Evolutionary conservation across 2,888 invertebrate genomes (phyloP).

Genomic region (Polydrusus tereticollis): DNA sequence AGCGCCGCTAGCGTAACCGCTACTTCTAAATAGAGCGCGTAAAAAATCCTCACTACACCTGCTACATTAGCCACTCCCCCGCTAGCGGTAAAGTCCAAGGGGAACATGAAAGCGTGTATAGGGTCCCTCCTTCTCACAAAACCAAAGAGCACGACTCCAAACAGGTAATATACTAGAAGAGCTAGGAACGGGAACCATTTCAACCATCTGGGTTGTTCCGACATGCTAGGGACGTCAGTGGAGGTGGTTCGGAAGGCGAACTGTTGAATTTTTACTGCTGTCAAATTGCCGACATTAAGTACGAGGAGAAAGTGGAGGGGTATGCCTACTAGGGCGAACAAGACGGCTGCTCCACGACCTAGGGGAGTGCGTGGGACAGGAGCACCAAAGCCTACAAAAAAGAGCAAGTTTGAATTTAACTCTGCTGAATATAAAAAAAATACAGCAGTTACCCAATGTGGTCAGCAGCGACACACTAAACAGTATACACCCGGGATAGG

Average conservation of each 20-base stretch:
- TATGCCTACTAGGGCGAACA: conserved; percentile 77
- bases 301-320: conserved; percentile 76
- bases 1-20: conserved; percentile 75
- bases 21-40: conserved; percentile 77
- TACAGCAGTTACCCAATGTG: conserved; percentile 73
- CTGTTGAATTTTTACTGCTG: conserved; percentile 68
- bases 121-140: conserved; percentile 69
- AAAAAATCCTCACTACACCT: conserved; percentile 73
- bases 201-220: conserved; percentile 60
- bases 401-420: neutral
- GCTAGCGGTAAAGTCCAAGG: conserved; percentile 78
- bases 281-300: conserved; percentile 70
- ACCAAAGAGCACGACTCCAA: conserved; percentile 75
- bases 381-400: conserved; percentile 76
- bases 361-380: conserved; percentile 77
- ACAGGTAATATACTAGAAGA: conserved; percentile 70
- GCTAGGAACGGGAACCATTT: conserved; percentile 67
- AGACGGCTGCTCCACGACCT: conserved; percentile 73
- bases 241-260: conserved; percentile 61
- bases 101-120: conserved; percentile 74
- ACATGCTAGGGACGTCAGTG: conserved; percentile 57
- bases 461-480: conserved; percentile 79
- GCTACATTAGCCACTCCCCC: conserved; percentile 75
- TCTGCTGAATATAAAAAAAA: neutral
- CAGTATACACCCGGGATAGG: conserved; percentile 76